These are phyloP conservation scores for Achlya flavicornis DNA, from an alignment of 2,888 invertebrate genomes.

Conservation along the genomic window DNA sequence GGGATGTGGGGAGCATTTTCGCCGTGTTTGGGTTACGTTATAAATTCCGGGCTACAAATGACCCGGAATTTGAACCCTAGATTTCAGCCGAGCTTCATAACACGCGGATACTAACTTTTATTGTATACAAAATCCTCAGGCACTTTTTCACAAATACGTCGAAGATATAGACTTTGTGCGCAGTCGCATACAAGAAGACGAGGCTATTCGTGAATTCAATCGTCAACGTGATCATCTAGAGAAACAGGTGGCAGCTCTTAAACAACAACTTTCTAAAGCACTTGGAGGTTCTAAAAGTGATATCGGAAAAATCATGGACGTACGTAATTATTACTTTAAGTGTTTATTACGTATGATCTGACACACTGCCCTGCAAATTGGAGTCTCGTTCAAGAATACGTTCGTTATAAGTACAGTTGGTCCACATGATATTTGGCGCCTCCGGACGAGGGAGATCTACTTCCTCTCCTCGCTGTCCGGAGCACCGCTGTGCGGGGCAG, in stretches of 20 bases:
- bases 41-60: too few relatives aligned
- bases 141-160: conserved; percentile 88
- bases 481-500: too few relatives aligned
- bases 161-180: conserved; percentile 87
- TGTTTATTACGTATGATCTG: too few relatives aligned
- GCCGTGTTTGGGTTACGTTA: too few relatives aligned
- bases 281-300: conserved; percentile 79
- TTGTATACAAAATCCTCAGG: conserved; percentile 55
- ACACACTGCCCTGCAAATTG: too few relatives aligned
- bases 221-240: conserved; percentile 93
- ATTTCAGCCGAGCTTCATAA: neutral
- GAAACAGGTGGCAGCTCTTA: conserved; percentile 74
- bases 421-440: too few relatives aligned
- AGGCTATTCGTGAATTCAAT: conserved; percentile 89
- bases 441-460: too few relatives aligned
- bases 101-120: too few relatives aligned
- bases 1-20: too few relatives aligned
- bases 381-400: neutral
- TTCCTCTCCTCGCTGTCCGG: too few relatives aligned
- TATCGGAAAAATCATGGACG: conserved; percentile 87
- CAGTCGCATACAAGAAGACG: conserved; percentile 87
- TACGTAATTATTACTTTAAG: conserved; percentile 44
- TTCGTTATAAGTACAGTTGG: conserved; percentile 9
- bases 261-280: conserved; percentile 62
- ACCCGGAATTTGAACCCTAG: too few relatives aligned